These are phyloP conservation scores for Cryptophagus acutangulus DNA, from an alignment of 2,888 invertebrate genomes.

Conservation along the genomic window DNA sequence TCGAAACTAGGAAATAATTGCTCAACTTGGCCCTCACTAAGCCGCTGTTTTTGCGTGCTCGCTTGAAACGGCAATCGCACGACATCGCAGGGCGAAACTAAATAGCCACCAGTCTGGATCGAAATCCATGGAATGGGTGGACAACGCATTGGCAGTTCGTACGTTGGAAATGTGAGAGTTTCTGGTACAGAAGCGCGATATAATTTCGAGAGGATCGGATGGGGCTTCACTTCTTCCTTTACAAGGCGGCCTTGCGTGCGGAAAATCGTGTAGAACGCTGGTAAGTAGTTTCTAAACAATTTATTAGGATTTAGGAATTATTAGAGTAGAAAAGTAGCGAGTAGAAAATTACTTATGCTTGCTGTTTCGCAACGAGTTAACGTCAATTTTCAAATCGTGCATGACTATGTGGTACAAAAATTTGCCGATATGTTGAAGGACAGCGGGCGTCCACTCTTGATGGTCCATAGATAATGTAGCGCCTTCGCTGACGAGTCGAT, in stretches of 20 bases:
- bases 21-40: conserved; percentile 55
- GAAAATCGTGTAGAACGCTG: conserved; percentile 76
- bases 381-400: conserved; percentile 77
- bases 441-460: conserved; percentile 62
- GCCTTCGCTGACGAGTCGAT: conserved; percentile 42
- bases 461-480: conserved; percentile 44
- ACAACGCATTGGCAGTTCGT: conserved; percentile 68
- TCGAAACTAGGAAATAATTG: conserved; percentile 81
- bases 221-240: conserved; percentile 76
- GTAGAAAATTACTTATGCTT: conserved; percentile 44
- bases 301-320: neutral
- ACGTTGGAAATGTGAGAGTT: conserved; percentile 66
- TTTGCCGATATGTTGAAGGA: conserved; percentile 66
- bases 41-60: conserved; percentile 58
- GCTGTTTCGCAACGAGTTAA: conserved; percentile 61
- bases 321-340: conserved; percentile 6
- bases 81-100: conserved; percentile 62
- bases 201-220: conserved; percentile 68
- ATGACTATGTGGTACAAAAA: conserved; percentile 84
- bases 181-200: conserved; percentile 64
- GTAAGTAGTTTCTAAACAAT: conserved; percentile 56
- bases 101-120: conserved; percentile 66
- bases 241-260: conserved; percentile 61
- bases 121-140: conserved; percentile 86
- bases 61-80: conserved; percentile 60